Base-by-base conservation (phyloP, 2,888 invertebrate species). In the Camponotus fellah region DNA sequence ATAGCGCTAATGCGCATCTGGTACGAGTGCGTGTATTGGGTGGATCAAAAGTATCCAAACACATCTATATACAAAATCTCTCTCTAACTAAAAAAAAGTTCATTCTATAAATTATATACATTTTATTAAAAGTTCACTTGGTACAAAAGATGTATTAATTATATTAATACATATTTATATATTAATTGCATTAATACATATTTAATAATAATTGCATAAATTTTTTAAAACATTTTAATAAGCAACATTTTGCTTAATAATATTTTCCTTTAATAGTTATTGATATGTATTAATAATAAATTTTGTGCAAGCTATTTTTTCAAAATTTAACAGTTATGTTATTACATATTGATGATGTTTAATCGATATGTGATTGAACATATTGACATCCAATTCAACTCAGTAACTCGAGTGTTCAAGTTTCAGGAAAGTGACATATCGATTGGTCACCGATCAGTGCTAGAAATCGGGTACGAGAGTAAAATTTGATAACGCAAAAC, bases 1-100 rank as follows among this genome's bases (percentile, higher is more conserved):
- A 80, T 46, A 60, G 17, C 79, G 72, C 72, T 79, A 79, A 80
- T 71, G 79, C 34, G 79, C 71, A 49, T 71, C 58, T 62, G 60
- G 71, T 17, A 43, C 37, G 71, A 60, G 34, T 60, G 37, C 21
- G 46, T 79, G 60, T 60, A 80, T 71, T 72, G 60, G 79, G 72
- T 80, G 71, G 46, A 17, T 58, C 46, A 12, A 43, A 71, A 79
- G 34, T 34, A 37, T 46, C 43, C 17, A 32, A 58, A 26, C 37
- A 17, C 14, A 10, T 71, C 17, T 21, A 21, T 26, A 21, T 21
- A 6, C 8, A 9, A 17, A 14, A 53, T 53, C n/a, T n/a, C 2
- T 49, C n/a, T 53, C 53, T 8, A 53, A 17, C 17, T 17, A 17
- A 53, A 53, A 49, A 26, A 4, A 37, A 9, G 0, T 21, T 5